Conservation (phyloP, 2,888 invertebrate genomes). For the Dicyrtomina minuta region DNA sequence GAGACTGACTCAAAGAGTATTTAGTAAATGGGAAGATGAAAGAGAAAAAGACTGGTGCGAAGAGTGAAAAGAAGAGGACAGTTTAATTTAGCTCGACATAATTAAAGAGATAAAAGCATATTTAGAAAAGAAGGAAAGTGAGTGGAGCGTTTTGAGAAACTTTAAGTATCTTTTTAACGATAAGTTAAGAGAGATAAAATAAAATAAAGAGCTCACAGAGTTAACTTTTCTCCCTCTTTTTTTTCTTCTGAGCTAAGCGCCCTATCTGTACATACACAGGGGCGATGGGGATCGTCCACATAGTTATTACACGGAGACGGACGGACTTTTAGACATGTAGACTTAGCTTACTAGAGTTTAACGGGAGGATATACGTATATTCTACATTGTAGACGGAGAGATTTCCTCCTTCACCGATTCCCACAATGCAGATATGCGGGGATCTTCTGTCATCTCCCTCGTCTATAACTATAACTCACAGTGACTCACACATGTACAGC, state of each 20-base stretch:
- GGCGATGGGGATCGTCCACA: too few relatives aligned
- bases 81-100: slow-evolving; percentile 36
- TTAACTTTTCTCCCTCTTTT: slow-evolving; percentile 18
- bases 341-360: too few relatives aligned
- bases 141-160: slow-evolving; percentile 13
- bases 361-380: too few relatives aligned
- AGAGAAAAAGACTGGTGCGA: slow-evolving; percentile 29
- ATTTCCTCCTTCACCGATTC: background rate
- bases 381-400: too few relatives aligned
- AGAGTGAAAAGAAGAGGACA: slow-evolving; percentile 31
- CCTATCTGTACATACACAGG: too few relatives aligned
- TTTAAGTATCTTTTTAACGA: slow-evolving; percentile 32
- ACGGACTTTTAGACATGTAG: too few relatives aligned
- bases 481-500: too few relatives aligned
- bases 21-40: slow-evolving; percentile 24
- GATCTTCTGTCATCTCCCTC: too few relatives aligned
- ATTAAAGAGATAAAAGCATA: slow-evolving; percentile 37
- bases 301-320: too few relatives aligned
- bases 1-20: background rate
- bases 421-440: background rate
- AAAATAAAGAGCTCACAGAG: slow-evolving; percentile 26
- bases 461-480: too few relatives aligned
- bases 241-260: background rate
- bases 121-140: slow-evolving; percentile 16
- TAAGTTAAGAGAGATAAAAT: slow-evolving; percentile 28